Conservation (phyloP, 1,140 invertebrate species). For the Trinorchestia longiramus region DNA sequence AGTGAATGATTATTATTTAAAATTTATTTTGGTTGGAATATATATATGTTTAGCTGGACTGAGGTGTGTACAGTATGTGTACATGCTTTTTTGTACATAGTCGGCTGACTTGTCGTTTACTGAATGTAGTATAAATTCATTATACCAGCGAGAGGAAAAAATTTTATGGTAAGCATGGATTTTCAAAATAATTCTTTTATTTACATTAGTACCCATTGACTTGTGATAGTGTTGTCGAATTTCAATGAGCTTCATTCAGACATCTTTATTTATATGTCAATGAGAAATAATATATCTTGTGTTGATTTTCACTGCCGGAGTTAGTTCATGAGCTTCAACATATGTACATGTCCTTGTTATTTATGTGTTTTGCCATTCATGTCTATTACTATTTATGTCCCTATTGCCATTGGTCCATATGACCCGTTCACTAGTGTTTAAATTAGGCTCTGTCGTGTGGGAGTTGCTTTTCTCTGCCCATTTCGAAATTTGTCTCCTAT, state of each 20-base stretch:
- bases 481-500: too few species aligned
- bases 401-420: too few species aligned
- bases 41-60: background rate
- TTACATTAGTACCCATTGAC: background rate
- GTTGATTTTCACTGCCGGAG: too few species aligned
- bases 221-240: background rate
- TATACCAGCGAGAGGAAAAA: background rate
- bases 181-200: background rate
- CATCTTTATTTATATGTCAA: background rate
- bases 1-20: background rate
- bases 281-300: too few species aligned
- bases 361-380: too few species aligned
- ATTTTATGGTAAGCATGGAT: background rate
- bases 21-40: background rate
- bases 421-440: too few species aligned
- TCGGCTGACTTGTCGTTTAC: background rate
- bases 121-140: background rate
- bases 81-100: background rate
- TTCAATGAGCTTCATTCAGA: background rate
- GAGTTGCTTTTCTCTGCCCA: too few species aligned
- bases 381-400: too few species aligned
- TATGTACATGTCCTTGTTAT: too few species aligned
- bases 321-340: too few species aligned
- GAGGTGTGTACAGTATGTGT: background rate
- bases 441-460: too few species aligned